Evolutionary conservation across 2,113 vertebrate genomes (phyloP), one percentile per base, ranked within the genome.

Genomic region (Oncorhynchus mykiss): DNA sequence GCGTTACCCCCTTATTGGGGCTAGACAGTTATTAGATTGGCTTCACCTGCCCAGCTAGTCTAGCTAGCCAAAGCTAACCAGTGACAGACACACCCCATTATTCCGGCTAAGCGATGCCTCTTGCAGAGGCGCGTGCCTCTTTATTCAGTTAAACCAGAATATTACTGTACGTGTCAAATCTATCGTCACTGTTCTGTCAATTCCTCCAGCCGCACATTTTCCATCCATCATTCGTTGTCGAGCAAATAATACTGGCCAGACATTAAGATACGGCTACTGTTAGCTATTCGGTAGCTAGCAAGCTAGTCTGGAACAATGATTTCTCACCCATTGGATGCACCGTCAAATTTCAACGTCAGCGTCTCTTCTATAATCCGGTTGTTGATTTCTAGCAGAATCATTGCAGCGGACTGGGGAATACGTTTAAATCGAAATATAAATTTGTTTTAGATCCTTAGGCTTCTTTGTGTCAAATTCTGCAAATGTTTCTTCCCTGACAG

Each of bases 311-410:
- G 57, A 78, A 84, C 82, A 75, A 80, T 82, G 80, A 82, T 88
- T 82, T 79, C 95, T 95, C 93, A 97, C 97, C 97, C 97, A 80
- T 95, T 96, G 73, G 95, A 95, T 65, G 97, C 96, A 91, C 95
- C 95, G 86, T 97, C 97, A 86, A 98, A 97, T 93, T 98, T 99
- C 82, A 98, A 89, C 82, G 92, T 80, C 90, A 97, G 93, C 85
- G 96, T 98, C 93, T 98, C 97, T 88, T 98, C 97, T 83, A 99
- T 95, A 85, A 99, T 99, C 82, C 97, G 96, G 94, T 98, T 99
- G 88, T 99, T 98, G 83, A 98, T 96, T 94, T 99, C 97, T 92
- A 99, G 92, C 92, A 99, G 94, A 94, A 98, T 98, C 97, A 98
- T 98, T 86, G 91, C 93, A 93, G 92, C 88, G 81, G 83, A 82